Evolutionary conservation across 2,888 invertebrate genomes (phyloP).

Genomic region (Pseudococcus longispinus): DNA sequence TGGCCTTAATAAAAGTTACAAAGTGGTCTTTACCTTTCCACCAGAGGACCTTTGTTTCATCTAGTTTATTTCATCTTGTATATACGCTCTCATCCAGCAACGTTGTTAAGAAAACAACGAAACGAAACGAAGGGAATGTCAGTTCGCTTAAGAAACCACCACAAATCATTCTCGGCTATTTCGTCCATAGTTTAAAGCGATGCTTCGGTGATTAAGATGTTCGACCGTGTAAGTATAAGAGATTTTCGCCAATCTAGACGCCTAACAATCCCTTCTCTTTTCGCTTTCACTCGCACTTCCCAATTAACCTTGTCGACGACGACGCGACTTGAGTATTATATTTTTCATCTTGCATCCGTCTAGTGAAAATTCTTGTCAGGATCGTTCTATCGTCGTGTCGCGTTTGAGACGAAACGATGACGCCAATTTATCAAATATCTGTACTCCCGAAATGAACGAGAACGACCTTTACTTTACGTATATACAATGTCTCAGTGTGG

Average conservation of each 20-base stretch:
- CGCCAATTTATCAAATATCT: conserved; percentile 8
- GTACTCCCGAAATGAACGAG: not conserved
- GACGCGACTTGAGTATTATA: not conserved
- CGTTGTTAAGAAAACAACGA: not conserved
- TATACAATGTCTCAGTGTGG: not conserved
- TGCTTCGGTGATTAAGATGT: not conserved
- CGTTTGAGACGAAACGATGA: not conserved
- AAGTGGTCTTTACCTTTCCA: conserved; percentile 28
- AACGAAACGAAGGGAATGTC: not conserved
- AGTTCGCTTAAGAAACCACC: not conserved
- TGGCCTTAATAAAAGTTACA: conserved; percentile 30
- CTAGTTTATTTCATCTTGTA: not conserved
- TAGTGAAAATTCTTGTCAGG: not conserved
- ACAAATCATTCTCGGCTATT: conserved; percentile 12
- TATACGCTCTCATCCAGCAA: not conserved
- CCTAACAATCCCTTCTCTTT: not conserved
- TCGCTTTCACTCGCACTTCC: not conserved
- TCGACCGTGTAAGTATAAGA: not conserved
- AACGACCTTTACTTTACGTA: not conserved
- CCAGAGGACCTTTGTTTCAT: conserved; percentile 13
- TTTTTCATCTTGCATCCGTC: not conserved
- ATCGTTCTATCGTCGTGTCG: not conserved
- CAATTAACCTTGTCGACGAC: not conserved
- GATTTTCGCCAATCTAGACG: not conserved
- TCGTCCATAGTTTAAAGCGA: not conserved